Percentiles rank a stretch among this genome's conserved stretches.
Evolutionary conservation across 2,797 vertebrate species (phyloP).

Genomic region (Gambusia yucatana): DNA sequence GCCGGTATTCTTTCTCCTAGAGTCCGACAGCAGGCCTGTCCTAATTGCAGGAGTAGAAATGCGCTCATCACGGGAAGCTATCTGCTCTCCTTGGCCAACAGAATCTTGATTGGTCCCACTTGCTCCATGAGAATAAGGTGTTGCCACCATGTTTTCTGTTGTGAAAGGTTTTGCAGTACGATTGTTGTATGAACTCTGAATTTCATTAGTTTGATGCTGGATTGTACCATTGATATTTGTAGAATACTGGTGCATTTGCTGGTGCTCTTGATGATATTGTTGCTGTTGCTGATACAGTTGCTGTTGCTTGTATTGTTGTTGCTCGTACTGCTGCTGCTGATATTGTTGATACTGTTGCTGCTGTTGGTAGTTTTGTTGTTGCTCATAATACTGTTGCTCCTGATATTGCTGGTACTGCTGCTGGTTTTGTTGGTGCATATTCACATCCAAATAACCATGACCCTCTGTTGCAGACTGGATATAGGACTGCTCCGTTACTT

Average conservation of each 20-base stretch:
- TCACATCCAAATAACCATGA: conserved; percentile 86
- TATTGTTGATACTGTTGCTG: conserved; percentile 67
- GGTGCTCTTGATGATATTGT: conserved; percentile 72
- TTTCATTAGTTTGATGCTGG: conserved; percentile 79
- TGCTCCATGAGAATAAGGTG: conserved; percentile 80
- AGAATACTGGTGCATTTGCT: conserved; percentile 77
- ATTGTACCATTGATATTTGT: conserved; percentile 85
- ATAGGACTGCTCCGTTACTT: conserved; percentile 68
- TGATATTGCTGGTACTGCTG: conserved; percentile 76
- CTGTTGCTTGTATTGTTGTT: conserved; percentile 72
- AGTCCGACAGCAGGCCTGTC: conserved; percentile 90
- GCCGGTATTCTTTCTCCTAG: conserved; percentile 81
- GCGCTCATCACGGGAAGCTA: conserved; percentile 95
- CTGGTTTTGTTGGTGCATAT: conserved; percentile 76
- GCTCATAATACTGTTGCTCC: conserved; percentile 76
- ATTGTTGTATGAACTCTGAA: conserved; percentile 81
- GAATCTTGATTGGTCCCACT: conserved; percentile 83
- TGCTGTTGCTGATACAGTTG: conserved; percentile 75
- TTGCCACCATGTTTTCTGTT: conserved; percentile 75
- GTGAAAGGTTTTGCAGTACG: conserved; percentile 90
- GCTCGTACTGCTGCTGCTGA: conserved; percentile 72
- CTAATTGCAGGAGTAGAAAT: conserved; percentile 93
- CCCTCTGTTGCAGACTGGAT: conserved; percentile 78
- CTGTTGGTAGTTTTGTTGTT: conserved; percentile 65
- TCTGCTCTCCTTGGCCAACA: conserved; percentile 85